Percentiles rank a stretch among this genome's conserved stretches.
phyloP scores from a whole-genome alignment of 2,113 vertebrate species.

The Dipodomys merriami region DNA sequence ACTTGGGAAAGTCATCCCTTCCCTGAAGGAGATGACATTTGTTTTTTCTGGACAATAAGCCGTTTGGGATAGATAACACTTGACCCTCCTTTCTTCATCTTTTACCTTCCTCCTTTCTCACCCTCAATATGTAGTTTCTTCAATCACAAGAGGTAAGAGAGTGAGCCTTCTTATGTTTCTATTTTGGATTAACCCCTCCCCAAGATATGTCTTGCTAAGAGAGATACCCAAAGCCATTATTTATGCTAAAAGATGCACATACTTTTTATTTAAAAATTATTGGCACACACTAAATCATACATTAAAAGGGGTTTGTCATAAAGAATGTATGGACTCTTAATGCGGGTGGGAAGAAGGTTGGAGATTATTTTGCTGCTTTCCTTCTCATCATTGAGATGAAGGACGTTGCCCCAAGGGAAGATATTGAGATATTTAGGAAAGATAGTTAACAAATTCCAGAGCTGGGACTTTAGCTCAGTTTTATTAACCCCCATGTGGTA shows the following conservation, averaged over 20 bases:
- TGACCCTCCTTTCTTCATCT: neutral
- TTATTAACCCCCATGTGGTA: neutral
- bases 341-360: neutral
- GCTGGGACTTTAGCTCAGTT: neutral
- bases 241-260: neutral
- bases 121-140: neutral
- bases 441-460: neutral
- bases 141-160: neutral
- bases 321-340: neutral
- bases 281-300: too few species aligned
- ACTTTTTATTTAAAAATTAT: too few species aligned
- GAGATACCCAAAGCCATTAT: neutral
- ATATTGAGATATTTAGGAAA: neutral
- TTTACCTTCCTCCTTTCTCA: neutral
- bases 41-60: too few species aligned
- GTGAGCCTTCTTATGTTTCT: neutral
- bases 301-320: too few species aligned
- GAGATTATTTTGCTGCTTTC: neutral
- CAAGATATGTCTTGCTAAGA: neutral
- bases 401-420: neutral
- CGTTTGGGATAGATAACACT: neutral
- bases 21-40: neutral
- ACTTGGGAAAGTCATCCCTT: neutral
- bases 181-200: neutral
- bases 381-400: neutral